Evolutionary conservation across 2,113 vertebrate species (phyloP).

Genomic region (Myotis davidii): DNA sequence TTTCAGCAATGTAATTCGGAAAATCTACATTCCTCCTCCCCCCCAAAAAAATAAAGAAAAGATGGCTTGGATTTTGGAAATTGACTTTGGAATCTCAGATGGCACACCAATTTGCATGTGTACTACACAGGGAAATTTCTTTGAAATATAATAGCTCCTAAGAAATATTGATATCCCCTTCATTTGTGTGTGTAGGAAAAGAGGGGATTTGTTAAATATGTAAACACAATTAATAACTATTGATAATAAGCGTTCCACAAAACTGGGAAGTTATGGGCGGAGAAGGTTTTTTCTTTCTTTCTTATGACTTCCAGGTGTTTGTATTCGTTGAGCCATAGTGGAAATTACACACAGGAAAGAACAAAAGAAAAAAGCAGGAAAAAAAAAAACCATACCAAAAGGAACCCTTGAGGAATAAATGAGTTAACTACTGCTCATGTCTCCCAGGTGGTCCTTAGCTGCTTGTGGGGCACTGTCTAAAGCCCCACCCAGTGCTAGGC

Average conservation of each 20-base stretch:
- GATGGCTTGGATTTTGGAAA: slow-evolving; percentile 37
- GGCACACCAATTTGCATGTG: not conserved
- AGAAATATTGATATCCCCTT: not conserved
- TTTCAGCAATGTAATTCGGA: slow-evolving; percentile 33
- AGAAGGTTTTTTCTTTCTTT: not conserved
- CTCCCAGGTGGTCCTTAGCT: not conserved
- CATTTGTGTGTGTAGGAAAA: not conserved
- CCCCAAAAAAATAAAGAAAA: not conserved
- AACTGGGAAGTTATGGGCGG: not conserved
- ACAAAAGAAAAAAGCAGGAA: not conserved
- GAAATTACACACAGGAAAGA: slow-evolving; percentile 30
- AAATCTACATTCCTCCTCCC: not conserved
- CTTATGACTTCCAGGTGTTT: slow-evolving; percentile 28
- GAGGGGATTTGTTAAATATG: not conserved
- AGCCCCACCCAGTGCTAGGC: not conserved
- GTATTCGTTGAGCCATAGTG: not conserved
- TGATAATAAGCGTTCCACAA: slow-evolving; percentile 40
- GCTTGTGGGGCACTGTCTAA: not conserved
- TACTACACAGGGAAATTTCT: not conserved
- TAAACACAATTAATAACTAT: not conserved
- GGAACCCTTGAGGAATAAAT: not conserved
- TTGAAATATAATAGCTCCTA: not conserved
- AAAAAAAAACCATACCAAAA: not conserved
- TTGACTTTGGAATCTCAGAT: slow-evolving; percentile 27
- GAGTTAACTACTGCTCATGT: not conserved